A percentile compares a stretch with the other conserved stretches of the same genome.
Evolutionary conservation across 1,140 invertebrate species (phyloP).

Genomic region (Nasonia vitripennis): DNA sequence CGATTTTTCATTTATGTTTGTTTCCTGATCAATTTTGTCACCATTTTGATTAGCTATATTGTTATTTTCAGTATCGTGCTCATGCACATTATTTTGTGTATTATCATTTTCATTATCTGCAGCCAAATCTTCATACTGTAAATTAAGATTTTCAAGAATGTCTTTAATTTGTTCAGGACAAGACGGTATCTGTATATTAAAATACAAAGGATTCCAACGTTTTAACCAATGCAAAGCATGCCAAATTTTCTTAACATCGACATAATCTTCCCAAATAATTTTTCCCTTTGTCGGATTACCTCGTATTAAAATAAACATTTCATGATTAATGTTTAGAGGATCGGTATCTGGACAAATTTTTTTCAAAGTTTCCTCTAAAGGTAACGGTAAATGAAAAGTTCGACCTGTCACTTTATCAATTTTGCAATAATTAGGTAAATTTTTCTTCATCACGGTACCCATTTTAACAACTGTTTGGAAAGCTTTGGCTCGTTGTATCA

Average conservation of each 20-base stretch:
- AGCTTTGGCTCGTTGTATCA: constrained; percentile 66
- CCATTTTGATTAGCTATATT: neutral
- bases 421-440: constrained; percentile 56
- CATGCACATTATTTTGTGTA: neutral
- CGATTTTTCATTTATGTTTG: neutral
- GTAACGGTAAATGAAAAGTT: constrained; percentile 65
- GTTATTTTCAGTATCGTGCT: neutral
- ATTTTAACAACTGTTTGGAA: constrained; percentile 63
- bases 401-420: constrained; percentile 62
- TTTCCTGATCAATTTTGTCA: neutral
- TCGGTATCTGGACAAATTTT: constrained; percentile 54
- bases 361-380: constrained; percentile 61
- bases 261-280: constrained; percentile 12
- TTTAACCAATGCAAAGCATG: constrained; percentile 8
- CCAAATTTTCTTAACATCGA: constrained; percentile 24
- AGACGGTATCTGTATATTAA: constrained; percentile 54
- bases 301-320: constrained; percentile 55
- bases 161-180: constrained; percentile 36
- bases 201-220: constrained; percentile 50
- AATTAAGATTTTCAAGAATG: neutral
- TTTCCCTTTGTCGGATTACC: constrained; percentile 16
- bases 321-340: constrained; percentile 53
- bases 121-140: neutral
- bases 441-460: constrained; percentile 60
- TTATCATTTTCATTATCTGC: neutral